A percentile compares a stretch with the other conserved stretches of the same genome.
These are phyloP conservation scores for Aphodius granarius DNA, from an alignment of 2,888 invertebrate genomes.

Conservation along the genomic window DNA sequence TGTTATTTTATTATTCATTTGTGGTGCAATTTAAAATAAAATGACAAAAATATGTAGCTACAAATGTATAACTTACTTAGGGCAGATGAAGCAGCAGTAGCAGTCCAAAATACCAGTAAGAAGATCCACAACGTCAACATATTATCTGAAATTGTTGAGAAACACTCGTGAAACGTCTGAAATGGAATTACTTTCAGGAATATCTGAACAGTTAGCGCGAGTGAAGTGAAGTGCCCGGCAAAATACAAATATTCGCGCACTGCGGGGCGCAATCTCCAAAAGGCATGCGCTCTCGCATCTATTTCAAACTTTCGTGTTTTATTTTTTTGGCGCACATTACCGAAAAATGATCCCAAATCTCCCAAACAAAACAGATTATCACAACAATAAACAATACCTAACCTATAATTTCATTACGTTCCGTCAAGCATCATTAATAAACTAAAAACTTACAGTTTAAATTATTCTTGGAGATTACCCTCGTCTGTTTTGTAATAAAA, in stretches of 20 bases:
- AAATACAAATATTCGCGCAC: constrained; percentile 23
- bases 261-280: constrained; percentile 14
- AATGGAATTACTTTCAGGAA: not conserved
- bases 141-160: constrained; percentile 1
- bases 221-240: constrained; percentile 10
- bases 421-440: too few species aligned
- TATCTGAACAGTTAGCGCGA: constrained; percentile 4
- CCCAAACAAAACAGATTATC: not conserved
- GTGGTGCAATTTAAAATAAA: too few species aligned
- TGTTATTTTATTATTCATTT: too few species aligned
- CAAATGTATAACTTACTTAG: constrained; percentile 24
- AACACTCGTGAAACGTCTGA: not conserved
- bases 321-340: not conserved
- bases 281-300: constrained; percentile 15
- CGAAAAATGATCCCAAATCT: not conserved
- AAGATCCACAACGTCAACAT: constrained; percentile 12
- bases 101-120: not conserved
- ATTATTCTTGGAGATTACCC: too few species aligned
- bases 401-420: not conserved
- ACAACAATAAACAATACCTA: not conserved
- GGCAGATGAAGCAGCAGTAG: constrained; percentile 6
- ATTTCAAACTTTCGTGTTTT: not conserved
- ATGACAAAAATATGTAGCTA: too few species aligned
- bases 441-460: not conserved
- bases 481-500: too few species aligned